phyloP scores from a whole-genome alignment of 2,888 invertebrate species.

The Cinara cedri region DNA sequence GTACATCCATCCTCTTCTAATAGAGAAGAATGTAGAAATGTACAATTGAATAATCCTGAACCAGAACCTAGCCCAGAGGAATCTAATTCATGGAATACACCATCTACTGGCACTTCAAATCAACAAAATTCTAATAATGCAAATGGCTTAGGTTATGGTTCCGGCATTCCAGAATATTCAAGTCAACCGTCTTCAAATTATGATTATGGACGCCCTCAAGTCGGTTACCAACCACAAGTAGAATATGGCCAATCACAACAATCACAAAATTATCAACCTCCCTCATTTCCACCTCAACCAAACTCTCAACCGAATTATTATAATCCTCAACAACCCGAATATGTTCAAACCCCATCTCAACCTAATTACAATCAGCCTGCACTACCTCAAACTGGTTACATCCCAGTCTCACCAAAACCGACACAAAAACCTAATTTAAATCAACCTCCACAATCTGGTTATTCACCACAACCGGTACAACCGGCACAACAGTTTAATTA shows the following conservation, averaged over 20 bases:
- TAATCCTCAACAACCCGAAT: slow-evolving; percentile 49
- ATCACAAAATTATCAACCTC: slow-evolving; percentile 45
- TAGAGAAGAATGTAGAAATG: slow-evolving; percentile 69
- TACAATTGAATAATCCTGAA: slow-evolving; percentile 29
- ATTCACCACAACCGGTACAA: not conserved
- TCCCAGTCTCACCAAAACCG: slow-evolving; percentile 10
- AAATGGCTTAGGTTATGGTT: slow-evolving; percentile 36
- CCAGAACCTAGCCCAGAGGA: slow-evolving; percentile 52
- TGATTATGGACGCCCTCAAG: slow-evolving; percentile 42
- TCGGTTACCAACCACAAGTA: slow-evolving; percentile 17
- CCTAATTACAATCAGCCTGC: slow-evolving; percentile 28
- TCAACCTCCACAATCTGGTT: slow-evolving; percentile 38
- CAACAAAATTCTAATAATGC: slow-evolving; percentile 12
- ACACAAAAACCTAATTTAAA: slow-evolving; percentile 36
- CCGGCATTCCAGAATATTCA: not conserved
- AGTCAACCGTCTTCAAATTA: slow-evolving; percentile 39
- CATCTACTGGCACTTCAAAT: not conserved
- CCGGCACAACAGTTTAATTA: slow-evolving; percentile 29
- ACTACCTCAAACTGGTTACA: slow-evolving; percentile 31
- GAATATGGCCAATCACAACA: slow-evolving; percentile 32
- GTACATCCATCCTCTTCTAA: slow-evolving; percentile 74
- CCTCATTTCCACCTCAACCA: slow-evolving; percentile 22
- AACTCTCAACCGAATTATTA: slow-evolving; percentile 49
- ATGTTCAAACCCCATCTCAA: slow-evolving; percentile 32
- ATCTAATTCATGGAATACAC: slow-evolving; percentile 35